These are phyloP conservation scores for Pardosa pseudoannulata DNA, from an alignment of 2,888 invertebrate genomes.

Conservation along the genomic window DNA sequence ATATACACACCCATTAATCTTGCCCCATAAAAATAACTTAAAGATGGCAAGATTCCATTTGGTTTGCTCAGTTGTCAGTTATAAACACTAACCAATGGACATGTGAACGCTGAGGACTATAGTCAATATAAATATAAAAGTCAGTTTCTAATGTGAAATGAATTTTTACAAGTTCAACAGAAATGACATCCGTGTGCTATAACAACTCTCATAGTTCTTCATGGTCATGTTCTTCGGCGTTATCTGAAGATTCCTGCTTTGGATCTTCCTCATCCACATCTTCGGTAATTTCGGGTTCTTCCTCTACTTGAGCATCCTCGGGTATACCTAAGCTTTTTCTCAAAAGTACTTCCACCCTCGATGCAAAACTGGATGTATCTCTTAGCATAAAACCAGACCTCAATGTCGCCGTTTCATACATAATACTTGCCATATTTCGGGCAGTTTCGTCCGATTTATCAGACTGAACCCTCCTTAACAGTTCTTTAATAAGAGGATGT, in stretches of 20 bases:
- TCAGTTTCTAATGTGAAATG: slow-evolving; percentile 6
- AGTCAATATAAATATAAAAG: slow-evolving; percentile 9
- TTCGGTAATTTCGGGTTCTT: slow-evolving; percentile 56
- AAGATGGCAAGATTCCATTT: slow-evolving; percentile 36
- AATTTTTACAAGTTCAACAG: background rate
- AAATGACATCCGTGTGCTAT: background rate
- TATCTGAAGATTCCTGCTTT: slow-evolving; percentile 14
- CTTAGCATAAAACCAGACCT: slow-evolving; percentile 94
- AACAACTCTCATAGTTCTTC: slow-evolving; percentile 21
- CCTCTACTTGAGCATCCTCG: slow-evolving; percentile 82
- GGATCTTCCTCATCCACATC: slow-evolving; percentile 41
- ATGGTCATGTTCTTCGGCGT: slow-evolving; percentile 16
- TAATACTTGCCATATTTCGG: slow-evolving; percentile 89
- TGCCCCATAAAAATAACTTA: slow-evolving; percentile 40
- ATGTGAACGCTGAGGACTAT: background rate
- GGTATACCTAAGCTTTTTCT: slow-evolving; percentile 86
- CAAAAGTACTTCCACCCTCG: slow-evolving; percentile 93
- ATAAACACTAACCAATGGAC: slow-evolving; percentile 30
- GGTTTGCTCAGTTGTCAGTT: no score
- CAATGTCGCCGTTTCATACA: slow-evolving; percentile 94
- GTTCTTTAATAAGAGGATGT: slow-evolving; percentile 95
- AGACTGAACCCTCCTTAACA: slow-evolving; percentile 87
- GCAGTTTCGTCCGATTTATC: slow-evolving; percentile 88
- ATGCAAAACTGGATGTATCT: slow-evolving; percentile 92
- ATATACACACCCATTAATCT: background rate